Evolutionary conservation across 2,888 invertebrate species (phyloP), one percentile per base, ranked within the genome.

Genomic region (Cheiracanthium punctorium): DNA sequence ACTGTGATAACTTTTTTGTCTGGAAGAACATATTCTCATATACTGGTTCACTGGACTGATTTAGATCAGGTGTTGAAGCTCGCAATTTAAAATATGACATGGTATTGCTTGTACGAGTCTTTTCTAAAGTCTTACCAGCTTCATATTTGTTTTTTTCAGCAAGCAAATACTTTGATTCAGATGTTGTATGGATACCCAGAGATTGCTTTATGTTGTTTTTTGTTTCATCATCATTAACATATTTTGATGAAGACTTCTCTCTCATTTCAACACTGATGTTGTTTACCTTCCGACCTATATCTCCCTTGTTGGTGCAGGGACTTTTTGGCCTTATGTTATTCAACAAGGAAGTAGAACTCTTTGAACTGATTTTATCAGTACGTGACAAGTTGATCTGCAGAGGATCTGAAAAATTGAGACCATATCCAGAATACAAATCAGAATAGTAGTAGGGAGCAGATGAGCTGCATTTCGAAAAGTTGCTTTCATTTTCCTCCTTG

Each of bases 361-460:
- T 79, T 28, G 88, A 84, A 43, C 81, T 88, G 48, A 64, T 72
- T 73, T 88, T 80, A 41, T 77, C 84, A 52, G 74, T 52, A 48
- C 84, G 74, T 72, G 88, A 73, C 48, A 85, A 48, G 20, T 88
- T 82, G 28, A 58, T 75, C 33, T 64, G 30, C 37, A 90, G 94
- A n/a, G 71, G 82, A n/a, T 48, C 71, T 33, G 71, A 1, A 41
- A 75, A 75, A 75, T 69, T 74, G 20, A 82, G 10, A 29, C 82
- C 82, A 48, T 82, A 52, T 14, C 65, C 72, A 30, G 67, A 67
- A 69, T 70, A 79, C 73, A 94, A 93, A 91, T 97, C 96, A 0
- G 96, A 96, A 91, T 96, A 96, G 90, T 96, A 96, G 90, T 96
- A 96, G 0, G 96, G 96, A 41, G 96, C 89, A 43, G 88, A 81